phyloP scores from a whole-genome alignment of 2,113 vertebrate genomes.

The Connochaetes taurinus region DNA sequence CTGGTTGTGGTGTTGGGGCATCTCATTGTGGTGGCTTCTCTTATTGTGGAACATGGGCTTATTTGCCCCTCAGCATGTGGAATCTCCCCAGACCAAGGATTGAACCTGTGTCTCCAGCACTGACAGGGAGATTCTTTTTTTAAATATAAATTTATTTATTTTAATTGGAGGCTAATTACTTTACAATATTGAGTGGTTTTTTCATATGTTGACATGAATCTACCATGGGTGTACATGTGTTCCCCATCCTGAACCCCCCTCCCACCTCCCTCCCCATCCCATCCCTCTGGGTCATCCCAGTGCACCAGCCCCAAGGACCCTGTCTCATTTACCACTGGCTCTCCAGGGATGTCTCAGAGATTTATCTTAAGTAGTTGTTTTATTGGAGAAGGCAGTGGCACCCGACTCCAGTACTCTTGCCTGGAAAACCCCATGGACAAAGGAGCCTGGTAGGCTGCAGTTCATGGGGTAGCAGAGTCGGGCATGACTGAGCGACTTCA shows the following conservation, averaged over 20 bases:
- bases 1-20: not conserved
- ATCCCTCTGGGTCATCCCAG: not conserved
- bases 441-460: too few relatives aligned
- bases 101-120: not conserved
- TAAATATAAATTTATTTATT: not conserved
- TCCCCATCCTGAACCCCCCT: not conserved
- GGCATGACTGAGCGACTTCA: too few relatives aligned
- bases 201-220: not conserved
- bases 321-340: not conserved
- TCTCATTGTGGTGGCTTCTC: not conserved
- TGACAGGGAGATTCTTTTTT: not conserved
- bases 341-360: not conserved
- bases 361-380: constrained; percentile 7
- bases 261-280: not conserved
- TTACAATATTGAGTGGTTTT: not conserved
- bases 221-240: not conserved
- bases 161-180: not conserved
- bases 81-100: not conserved
- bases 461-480: too few relatives aligned
- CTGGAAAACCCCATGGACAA: too few relatives aligned
- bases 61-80: not conserved
- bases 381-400: not conserved
- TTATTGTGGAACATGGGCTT: not conserved
- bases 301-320: not conserved
- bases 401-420: too few relatives aligned